These are phyloP conservation scores for Philantomba maxwellii DNA, from an alignment of 2,113 vertebrate genomes.

Conservation along the genomic window DNA sequence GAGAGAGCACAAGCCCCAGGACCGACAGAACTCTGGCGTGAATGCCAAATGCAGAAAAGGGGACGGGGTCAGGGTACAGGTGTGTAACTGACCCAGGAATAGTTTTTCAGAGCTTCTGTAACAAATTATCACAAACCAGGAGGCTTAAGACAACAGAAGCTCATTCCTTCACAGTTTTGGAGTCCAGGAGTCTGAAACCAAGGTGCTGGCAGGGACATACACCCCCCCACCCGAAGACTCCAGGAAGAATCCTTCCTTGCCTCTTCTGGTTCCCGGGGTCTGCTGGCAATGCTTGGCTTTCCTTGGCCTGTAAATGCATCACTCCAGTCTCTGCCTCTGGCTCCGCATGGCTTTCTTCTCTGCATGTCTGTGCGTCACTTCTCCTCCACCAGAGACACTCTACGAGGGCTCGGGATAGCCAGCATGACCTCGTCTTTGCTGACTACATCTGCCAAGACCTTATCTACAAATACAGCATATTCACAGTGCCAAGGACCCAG, in stretches of 20 bases:
- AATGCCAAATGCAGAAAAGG: not conserved
- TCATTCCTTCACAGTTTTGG: not conserved
- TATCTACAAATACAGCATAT: not conserved
- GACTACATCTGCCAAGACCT: not conserved
- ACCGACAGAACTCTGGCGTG: not conserved
- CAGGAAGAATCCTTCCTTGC: not conserved
- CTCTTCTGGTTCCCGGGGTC: not conserved
- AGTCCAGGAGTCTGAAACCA: not conserved
- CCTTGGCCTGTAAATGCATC: fast-evolving
- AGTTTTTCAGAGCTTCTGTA: not conserved
- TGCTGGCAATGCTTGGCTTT: not conserved
- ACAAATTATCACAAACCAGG: not conserved
- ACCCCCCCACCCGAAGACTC: not conserved
- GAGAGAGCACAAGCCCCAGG: not conserved
- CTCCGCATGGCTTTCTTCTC: fast-evolving
- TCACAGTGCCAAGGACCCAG: not conserved
- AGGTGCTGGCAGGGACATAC: not conserved
- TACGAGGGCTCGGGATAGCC: not conserved
- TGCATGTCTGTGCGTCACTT: not conserved
- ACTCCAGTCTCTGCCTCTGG: not conserved
- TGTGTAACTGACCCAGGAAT: not conserved
- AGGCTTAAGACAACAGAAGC: not conserved
- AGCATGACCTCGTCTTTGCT: not conserved
- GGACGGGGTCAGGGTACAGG: fast-evolving
- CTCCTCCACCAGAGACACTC: not conserved